phyloP scores from a whole-genome alignment of 2,113 vertebrate genomes.

The Vombatus ursinus region DNA sequence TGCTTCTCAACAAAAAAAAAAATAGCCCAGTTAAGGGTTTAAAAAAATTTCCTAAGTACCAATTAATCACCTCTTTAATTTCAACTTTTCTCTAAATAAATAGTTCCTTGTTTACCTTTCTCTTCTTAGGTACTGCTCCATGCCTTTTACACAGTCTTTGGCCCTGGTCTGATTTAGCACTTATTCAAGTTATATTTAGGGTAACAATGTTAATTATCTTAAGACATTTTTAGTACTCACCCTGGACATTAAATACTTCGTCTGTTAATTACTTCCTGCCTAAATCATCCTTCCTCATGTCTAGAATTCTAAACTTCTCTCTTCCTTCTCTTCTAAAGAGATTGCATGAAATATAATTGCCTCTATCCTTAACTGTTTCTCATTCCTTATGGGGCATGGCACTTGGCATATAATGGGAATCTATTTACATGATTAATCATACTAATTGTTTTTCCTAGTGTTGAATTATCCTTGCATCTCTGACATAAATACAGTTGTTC shows the following conservation, averaged over 20 bases:
- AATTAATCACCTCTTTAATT: not conserved
- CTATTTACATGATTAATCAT: not conserved
- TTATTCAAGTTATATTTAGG: not conserved
- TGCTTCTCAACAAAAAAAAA: not conserved
- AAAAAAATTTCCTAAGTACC: not conserved
- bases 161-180: not conserved
- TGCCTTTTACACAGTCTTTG: not conserved
- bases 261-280: not conserved
- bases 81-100: conserved; percentile 9
- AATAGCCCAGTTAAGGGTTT: not conserved
- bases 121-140: not conserved
- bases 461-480: not conserved
- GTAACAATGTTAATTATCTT: not conserved
- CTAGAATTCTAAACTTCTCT: not conserved
- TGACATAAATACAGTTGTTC: not conserved
- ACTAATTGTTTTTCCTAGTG: not conserved
- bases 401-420: not conserved
- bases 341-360: not conserved
- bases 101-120: not conserved
- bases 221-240: not conserved
- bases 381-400: not conserved
- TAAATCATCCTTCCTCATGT: not conserved
- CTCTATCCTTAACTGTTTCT: not conserved
- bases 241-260: not conserved
- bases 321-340: not conserved